Base-by-base conservation (phyloP, 2,888 invertebrate genomes). In the Heteropelma amictum region DNA sequence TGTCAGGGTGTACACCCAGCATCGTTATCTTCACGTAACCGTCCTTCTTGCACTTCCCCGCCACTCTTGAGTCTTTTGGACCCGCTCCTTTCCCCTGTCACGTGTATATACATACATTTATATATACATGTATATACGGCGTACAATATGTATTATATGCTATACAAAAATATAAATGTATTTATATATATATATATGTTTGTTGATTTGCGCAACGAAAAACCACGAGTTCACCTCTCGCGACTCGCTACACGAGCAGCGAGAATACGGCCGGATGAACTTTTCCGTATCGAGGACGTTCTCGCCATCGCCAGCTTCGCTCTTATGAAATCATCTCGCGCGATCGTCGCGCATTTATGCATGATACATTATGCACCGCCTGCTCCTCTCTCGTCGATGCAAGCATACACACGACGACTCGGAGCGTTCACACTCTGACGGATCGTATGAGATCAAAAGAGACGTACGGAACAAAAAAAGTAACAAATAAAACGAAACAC, bases 231-330 rank as follows among this genome's bases (percentile, higher is more conserved):
- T 80, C 80, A 79, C 78, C 65, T 63, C 58, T 68, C 56, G 42
- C 54, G 54, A 38, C 70, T 61, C 49, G 58, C 54, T 33, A 35
- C 38, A 72, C 75, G 77, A 76, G 78, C 70, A 35, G 82, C 79
- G 71, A 79, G 82, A 33, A 19, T 40, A 51, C 28, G 60, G 70
- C 70, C 79, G 81, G 83, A 83, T 85, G 85, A 83, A 85, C 86
- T 86, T 86, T 86, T 86, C 86, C 85, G 82, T 84, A 86, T 85
- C 83, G 85, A 80, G 85, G 83, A 85, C 83, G 84, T 58, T 47
- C 60, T 40, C 60, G 67, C 45, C 30, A 45, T 28, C 21, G 4
- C 35, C 26, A 53, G 12, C 38, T 12, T 35, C 21, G 7, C 54
- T 61, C 84, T 86, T 86, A 83, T 84, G 86, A 86, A 86, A 86